Conservation (phyloP, 92 coral and sea anemone genomes). For the Micromussa lordhowensis region DNA sequence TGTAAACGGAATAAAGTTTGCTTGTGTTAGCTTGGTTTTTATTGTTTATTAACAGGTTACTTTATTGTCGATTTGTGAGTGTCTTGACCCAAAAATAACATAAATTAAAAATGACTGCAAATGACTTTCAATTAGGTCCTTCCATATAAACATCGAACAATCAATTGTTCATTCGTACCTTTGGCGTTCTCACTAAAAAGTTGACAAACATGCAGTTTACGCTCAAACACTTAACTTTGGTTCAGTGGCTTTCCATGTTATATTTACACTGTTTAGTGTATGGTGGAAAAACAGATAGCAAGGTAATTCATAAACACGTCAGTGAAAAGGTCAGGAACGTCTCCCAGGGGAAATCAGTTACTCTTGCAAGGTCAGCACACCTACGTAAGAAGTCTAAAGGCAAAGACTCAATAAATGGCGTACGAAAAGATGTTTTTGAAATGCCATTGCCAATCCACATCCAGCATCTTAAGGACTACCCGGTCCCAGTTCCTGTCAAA, state of each 20-base stretch:
- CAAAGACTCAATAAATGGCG: background rate
- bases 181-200: background rate
- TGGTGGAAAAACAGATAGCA: background rate
- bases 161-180: background rate
- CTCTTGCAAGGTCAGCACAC: background rate
- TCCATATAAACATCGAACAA: background rate
- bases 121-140: background rate
- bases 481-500: constrained; percentile 34
- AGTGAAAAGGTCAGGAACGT: constrained; percentile 13
- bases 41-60: constrained; percentile 39
- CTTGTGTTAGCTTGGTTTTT: constrained; percentile 10
- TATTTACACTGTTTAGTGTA: background rate
- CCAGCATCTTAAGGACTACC: constrained; percentile 29
- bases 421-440: constrained; percentile 17
- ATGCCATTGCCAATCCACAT: constrained; percentile 19
- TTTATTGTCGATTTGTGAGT: background rate
- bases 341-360: background rate
- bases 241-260: background rate
- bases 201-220: background rate
- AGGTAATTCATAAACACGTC: constrained; percentile 1
- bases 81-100: background rate
- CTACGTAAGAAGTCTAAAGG: background rate
- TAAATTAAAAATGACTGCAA: constrained; percentile 27
- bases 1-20: background rate
- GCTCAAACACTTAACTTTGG: background rate